Conservation (phyloP, 2,888 invertebrate species). For the Carpatolechia fugitivella region DNA sequence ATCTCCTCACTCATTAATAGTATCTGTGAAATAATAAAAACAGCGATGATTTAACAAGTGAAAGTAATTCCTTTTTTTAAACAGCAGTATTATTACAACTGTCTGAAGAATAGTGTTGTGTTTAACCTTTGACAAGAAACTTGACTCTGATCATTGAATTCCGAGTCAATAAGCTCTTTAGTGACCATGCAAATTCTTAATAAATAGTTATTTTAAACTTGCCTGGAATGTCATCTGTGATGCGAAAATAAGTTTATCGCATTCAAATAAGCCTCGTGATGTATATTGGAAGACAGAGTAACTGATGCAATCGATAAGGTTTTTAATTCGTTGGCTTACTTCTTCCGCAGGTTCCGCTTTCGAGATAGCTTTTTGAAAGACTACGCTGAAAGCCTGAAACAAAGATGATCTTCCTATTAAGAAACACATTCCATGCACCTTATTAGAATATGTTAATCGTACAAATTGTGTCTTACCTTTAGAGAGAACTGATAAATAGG, state of each 20-base stretch:
- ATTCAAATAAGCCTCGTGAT: conserved; percentile 95
- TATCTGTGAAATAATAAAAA: conserved; percentile 78
- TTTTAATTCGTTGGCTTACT: conserved; percentile 88
- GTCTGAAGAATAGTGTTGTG: neutral
- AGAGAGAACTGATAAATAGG: conserved; percentile 98
- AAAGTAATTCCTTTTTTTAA: too few relatives aligned
- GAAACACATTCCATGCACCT: neutral
- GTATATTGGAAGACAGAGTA: conserved; percentile 97
- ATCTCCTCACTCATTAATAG: conserved; percentile 93
- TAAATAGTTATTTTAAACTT: neutral
- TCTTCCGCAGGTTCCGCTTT: conserved; percentile 90
- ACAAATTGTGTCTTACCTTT: conserved; percentile 80
- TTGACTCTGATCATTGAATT: neutral
- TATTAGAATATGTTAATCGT: too few relatives aligned
- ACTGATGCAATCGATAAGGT: conserved; percentile 96
- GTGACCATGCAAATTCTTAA: neutral
- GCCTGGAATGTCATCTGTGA: conserved; percentile 98
- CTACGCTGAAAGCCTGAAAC: conserved; percentile 95
- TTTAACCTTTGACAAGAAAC: neutral
- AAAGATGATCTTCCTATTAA: neutral
- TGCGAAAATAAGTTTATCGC: conserved; percentile 97
- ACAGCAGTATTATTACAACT: too few relatives aligned
- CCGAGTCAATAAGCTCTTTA: neutral
- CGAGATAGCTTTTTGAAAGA: conserved; percentile 97
- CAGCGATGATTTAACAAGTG: too few relatives aligned